These are phyloP conservation scores for Eulemur macaco DNA, from an alignment of 2,113 vertebrate species.

Conservation along the genomic window DNA sequence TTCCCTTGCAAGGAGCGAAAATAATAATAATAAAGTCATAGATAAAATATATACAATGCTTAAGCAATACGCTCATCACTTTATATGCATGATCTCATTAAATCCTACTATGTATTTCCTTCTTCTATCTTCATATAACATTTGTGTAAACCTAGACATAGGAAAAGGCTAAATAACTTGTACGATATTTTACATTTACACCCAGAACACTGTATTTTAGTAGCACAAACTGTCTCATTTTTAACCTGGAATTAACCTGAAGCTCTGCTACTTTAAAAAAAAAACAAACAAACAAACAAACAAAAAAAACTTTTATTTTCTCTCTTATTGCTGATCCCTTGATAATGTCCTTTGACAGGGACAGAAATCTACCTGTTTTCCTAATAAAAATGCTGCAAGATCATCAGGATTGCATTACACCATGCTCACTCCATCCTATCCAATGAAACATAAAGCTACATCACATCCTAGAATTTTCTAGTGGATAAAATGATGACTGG, in stretches of 20 bases:
- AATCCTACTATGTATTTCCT: neutral
- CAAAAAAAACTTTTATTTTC: neutral
- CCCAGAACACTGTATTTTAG: neutral
- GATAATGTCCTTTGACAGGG: neutral
- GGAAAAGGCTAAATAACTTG: neutral
- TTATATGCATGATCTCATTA: neutral
- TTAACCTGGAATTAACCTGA: neutral
- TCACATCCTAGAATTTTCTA: neutral
- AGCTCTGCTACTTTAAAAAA: neutral
- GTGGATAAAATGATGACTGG: neutral
- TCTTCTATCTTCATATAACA: neutral
- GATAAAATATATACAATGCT: neutral
- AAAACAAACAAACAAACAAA: neutral
- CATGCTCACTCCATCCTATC: fast-evolving
- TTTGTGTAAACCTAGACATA: neutral
- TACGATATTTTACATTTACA: neutral
- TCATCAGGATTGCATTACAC: neutral
- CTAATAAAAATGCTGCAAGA: neutral
- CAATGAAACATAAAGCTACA: neutral
- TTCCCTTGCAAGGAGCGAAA: neutral
- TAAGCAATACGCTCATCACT: neutral
- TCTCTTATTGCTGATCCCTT: neutral
- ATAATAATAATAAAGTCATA: neutral
- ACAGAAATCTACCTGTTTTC: neutral
- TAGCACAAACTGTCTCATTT: neutral